Evolutionary conservation across 2,888 invertebrate genomes (phyloP).

Genomic region (Cynaeus angustus): DNA sequence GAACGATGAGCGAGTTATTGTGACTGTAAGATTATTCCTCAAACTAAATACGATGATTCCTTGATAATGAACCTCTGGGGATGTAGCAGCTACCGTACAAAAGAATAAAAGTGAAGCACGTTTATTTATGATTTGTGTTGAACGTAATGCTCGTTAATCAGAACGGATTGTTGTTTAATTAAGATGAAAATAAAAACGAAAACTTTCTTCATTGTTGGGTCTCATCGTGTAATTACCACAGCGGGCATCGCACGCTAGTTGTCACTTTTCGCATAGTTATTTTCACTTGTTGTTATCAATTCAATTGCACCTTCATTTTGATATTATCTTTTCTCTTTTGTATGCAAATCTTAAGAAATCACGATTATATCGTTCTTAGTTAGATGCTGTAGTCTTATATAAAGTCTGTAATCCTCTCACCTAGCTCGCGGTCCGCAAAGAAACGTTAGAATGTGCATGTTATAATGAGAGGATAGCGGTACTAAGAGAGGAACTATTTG

Average conservation of each 20-base stretch:
- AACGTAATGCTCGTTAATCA: conserved; percentile 36
- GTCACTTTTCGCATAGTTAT: conserved; percentile 40
- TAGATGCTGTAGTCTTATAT: conserved; percentile 23
- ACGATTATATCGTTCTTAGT: conserved; percentile 7
- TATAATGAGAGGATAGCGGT: conserved; percentile 42
- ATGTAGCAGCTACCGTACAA: conserved; percentile 13
- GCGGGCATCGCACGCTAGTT: conserved; percentile 25
- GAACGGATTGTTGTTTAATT: conserved; percentile 30
- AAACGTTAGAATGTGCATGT: conserved; percentile 43
- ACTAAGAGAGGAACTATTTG: conserved; percentile 41
- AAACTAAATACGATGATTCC: conserved; percentile 24
- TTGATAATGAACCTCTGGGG: conserved; percentile 13
- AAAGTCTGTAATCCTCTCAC: conserved; percentile 9
- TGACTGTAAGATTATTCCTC: conserved; percentile 25
- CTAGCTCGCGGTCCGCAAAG: conserved; percentile 18
- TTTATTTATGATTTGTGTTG: conserved; percentile 2
- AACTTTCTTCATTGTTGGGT: conserved; percentile 39
- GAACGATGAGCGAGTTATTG: conserved; percentile 26
- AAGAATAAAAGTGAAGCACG: conserved; percentile 3
- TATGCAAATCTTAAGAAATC: conserved; percentile 14
- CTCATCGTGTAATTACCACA: conserved; percentile 17
- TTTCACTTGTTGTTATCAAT: conserved; percentile 32
- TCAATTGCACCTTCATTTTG: conserved; percentile 12
- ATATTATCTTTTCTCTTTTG: conserved; percentile 12
- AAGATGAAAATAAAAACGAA: conserved; percentile 30